Base-by-base conservation (phyloP, 2,113 vertebrate species). In the Pionites leucogaster region DNA sequence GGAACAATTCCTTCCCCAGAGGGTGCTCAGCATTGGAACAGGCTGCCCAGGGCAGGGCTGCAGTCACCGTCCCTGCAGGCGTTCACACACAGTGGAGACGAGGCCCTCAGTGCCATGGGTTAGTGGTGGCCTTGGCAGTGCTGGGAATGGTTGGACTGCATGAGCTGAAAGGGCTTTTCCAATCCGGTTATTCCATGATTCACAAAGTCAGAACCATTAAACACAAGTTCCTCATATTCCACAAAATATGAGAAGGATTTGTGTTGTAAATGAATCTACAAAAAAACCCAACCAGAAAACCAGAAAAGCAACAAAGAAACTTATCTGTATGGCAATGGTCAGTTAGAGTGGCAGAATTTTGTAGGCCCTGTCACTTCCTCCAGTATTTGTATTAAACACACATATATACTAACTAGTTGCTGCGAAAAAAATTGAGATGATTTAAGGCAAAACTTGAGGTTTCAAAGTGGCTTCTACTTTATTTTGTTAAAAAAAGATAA, bases 81-180 rank as follows among this genome's bases (percentile, higher is more conserved):
- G 47, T 1, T 49, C 12, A 24, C 23, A 49, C 47, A 49, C 7
- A 1, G 12, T 7, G 50, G 15, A 52, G 15, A 28, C 0, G 50
- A 52, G 50, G 50, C 50, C 16, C 16, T 52, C 50, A 17, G 50
- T 52, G 52, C 17, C 28, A 55, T 31, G 17, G 17, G 29, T 31
- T 33, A 71, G 10, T 9, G 15, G 59, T n/a, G 52, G 57, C 47
- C 31, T 67, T 42, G 23, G 16, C 31, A 68, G 41, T 13, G 11
- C n/a, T 37, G 22, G 11, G 33, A 53, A 41, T 0, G 6, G 65
- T 3, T n/a, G 79, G 17, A 42, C 52, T 17, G 23, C 4, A 59
- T 17, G 20, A 62, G 47, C 39, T 37, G 20, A 27, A 55, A 14
- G 25, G 27, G 5, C 77, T 74, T 67, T 49, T 29, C 27, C 64